Percentiles rank a stretch among this genome's conserved stretches.
Evolutionary conservation across 2,113 vertebrate species (phyloP).

Genomic region (Catharus minimus): DNA sequence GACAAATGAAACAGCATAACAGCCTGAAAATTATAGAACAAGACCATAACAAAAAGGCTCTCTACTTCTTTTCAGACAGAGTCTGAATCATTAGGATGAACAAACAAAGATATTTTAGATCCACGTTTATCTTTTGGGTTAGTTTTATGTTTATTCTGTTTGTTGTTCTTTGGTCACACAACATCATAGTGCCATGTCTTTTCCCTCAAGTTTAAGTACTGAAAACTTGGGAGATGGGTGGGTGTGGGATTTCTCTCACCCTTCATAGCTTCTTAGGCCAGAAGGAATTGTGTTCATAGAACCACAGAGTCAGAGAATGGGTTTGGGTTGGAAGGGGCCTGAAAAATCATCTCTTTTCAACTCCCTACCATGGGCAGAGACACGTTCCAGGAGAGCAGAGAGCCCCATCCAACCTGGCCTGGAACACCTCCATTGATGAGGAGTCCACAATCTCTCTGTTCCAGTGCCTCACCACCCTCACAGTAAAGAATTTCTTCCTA

Average conservation of each 20-base stretch:
- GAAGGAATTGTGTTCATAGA: background rate
- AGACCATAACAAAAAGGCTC: fast-evolving
- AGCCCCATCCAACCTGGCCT: background rate
- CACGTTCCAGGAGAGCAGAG: too few relatives aligned
- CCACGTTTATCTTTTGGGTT: background rate
- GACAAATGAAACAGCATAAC: background rate
- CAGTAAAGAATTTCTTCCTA: background rate
- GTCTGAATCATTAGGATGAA: background rate
- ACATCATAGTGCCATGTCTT: background rate
- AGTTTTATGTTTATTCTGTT: background rate
- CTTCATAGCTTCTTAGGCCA: background rate
- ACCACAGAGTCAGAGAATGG: background rate
- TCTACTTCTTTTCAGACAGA: background rate
- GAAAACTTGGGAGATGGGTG: background rate
- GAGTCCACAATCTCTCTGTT: background rate
- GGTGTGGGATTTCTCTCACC: background rate
- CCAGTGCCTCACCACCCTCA: background rate
- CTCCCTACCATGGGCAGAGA: background rate
- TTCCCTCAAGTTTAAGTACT: background rate
- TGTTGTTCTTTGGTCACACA: background rate
- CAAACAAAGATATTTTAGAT: fast-evolving
- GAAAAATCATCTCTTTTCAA: fast-evolving
- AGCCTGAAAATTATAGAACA: background rate
- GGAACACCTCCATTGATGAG: background rate
- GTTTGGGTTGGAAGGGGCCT: background rate